A percentile compares a stretch with the other conserved stretches of the same genome.
Evolutionary conservation across 2,113 vertebrate species (phyloP).

Genomic region (Copsychus sechellarum): DNA sequence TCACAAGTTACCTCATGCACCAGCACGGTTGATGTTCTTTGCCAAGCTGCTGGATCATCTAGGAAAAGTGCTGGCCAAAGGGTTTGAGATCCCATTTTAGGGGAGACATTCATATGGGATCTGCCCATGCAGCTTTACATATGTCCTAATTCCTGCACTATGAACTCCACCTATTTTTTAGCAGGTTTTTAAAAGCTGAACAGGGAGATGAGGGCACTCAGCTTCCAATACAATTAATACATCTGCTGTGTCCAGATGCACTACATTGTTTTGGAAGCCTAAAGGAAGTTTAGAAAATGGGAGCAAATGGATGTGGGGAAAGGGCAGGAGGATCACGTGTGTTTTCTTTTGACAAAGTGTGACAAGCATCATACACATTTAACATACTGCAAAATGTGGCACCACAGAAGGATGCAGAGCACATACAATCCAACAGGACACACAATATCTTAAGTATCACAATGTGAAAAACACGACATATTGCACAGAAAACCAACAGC

Average conservation of each 20-base stretch:
- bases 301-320: not conserved
- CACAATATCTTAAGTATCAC: not conserved
- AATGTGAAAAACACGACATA: not conserved
- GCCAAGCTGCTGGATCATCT: not conserved
- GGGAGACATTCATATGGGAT: not conserved
- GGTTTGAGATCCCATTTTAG: not conserved
- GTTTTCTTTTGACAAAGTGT: not conserved
- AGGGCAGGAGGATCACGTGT: not conserved
- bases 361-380: not conserved
- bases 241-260: not conserved
- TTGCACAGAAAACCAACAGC: not conserved
- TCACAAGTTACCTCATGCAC: not conserved
- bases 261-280: not conserved
- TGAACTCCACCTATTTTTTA: not conserved
- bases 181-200: not conserved
- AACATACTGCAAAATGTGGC: not conserved
- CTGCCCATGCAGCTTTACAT: accelerated
- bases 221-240: not conserved
- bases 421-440: not conserved
- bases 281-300: not conserved
- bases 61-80: not conserved
- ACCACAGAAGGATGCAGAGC: not conserved
- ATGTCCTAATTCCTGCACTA: not conserved
- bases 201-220: not conserved
- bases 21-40: not conserved